Conservation (phyloP, 53 echinoderm and acorn worm species). For the Zoroaster sp. region DNA sequence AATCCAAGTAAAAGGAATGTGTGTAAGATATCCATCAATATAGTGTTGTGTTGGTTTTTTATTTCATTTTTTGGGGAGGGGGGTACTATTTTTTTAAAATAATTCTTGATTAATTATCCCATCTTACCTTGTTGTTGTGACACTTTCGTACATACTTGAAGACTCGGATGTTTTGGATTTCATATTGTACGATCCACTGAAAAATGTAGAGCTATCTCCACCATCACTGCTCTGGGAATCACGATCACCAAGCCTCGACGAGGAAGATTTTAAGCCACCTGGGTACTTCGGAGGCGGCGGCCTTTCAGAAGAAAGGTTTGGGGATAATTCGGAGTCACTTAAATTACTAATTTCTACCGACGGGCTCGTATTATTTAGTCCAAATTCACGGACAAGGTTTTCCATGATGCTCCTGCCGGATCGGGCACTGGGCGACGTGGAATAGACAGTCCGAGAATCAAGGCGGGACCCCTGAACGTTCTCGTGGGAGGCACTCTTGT, state of each 20-base stretch:
- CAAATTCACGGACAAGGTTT: constrained; percentile 59
- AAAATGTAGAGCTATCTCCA: constrained; percentile 1
- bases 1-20: too few relatives aligned
- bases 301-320: constrained; percentile 22
- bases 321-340: constrained; percentile 40
- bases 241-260: background rate
- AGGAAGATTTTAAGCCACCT: constrained; percentile 4
- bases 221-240: constrained; percentile 33
- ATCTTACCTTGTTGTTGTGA: constrained; percentile 46
- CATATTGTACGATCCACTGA: constrained; percentile 51
- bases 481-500: constrained; percentile 60
- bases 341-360: constrained; percentile 26
- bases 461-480: constrained; percentile 41
- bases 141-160: constrained; percentile 24
- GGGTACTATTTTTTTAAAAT: too few relatives aligned
- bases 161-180: constrained; percentile 54
- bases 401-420: constrained; percentile 57
- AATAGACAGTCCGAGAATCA: constrained; percentile 12
- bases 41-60: too few relatives aligned
- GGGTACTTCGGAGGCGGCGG: constrained; percentile 40
- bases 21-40: too few relatives aligned
- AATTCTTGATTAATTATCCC: background rate
- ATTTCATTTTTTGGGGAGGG: too few relatives aligned
- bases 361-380: constrained; percentile 31
- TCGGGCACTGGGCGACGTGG: constrained; percentile 31